phyloP scores from a whole-genome alignment of 92 coral and sea anemone species.

The Nematostella vectensis region DNA sequence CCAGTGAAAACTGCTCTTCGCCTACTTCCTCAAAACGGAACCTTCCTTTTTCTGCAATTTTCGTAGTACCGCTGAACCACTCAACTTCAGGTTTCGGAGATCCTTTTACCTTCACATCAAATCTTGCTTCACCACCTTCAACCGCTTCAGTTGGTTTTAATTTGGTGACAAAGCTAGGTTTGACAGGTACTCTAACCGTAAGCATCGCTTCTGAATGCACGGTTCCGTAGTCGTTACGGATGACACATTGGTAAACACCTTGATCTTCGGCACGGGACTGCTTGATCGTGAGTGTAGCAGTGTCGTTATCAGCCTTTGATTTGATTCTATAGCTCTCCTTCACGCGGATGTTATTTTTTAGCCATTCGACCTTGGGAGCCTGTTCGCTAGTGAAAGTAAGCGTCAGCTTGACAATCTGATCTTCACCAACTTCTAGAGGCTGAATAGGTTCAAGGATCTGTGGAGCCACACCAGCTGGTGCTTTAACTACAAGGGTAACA shows the following conservation, averaged over 20 bases:
- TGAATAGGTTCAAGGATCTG: conserved; percentile 48
- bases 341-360: conserved; percentile 55
- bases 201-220: conserved; percentile 49
- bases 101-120: conserved; percentile 69
- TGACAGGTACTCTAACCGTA: conserved; percentile 43
- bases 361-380: conserved; percentile 74
- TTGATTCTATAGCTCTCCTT: conserved; percentile 63
- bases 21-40: conserved; percentile 34
- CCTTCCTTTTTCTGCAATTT: conserved; percentile 57
- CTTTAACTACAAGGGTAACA: conserved; percentile 49
- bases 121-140: conserved; percentile 67
- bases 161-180: conserved; percentile 76
- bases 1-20: conserved; percentile 41
- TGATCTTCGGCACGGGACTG: conserved; percentile 58
- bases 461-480: conserved; percentile 58
- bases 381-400: conserved; percentile 71
- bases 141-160: conserved; percentile 54
- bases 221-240: conserved; percentile 63
- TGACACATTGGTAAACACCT: conserved; percentile 82
- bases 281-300: conserved; percentile 49
- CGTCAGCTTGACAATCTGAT: conserved; percentile 50
- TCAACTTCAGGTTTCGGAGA: conserved; percentile 67
- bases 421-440: conserved; percentile 67
- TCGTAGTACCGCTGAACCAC: conserved; percentile 73
- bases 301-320: conserved; percentile 42